Conservation (phyloP, 2,888 invertebrate species). For the Meta bourneti region DNA sequence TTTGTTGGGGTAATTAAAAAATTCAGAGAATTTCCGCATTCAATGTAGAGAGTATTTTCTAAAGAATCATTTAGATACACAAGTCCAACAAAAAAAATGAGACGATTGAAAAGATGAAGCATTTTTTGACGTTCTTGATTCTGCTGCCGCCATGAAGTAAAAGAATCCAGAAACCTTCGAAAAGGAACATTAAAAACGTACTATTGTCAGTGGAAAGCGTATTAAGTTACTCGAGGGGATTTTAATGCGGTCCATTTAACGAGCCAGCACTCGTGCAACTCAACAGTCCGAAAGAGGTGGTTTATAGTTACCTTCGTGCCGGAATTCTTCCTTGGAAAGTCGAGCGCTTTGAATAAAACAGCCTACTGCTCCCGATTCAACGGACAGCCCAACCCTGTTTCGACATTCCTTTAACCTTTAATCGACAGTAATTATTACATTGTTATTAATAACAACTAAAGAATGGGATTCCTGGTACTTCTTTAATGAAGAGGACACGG, state of each 20-base stretch:
- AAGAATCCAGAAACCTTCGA: neutral
- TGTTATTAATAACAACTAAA: neutral
- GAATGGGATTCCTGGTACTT: neutral
- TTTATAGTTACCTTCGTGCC: constrained; percentile 31
- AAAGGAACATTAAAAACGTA: constrained; percentile 34
- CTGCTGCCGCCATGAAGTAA: neutral
- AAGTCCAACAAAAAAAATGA: neutral
- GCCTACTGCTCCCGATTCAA: too few species aligned
- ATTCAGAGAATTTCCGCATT: neutral
- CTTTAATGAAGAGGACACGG: neutral
- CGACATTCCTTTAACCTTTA: constrained; percentile 9
- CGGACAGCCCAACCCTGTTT: too few species aligned
- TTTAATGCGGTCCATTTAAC: constrained; percentile 64
- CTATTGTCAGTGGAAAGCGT: constrained; percentile 18
- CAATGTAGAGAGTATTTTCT: neutral
- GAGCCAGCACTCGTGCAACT: constrained; percentile 45
- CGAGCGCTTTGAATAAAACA: neutral
- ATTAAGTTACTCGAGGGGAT: constrained; percentile 52
- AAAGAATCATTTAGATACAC: neutral
- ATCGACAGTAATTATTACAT: neutral
- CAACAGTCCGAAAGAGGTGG: constrained; percentile 38
- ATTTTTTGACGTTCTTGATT: neutral
- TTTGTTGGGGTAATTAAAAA: neutral
- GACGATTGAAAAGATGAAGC: neutral
- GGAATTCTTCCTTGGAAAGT: neutral